Conservation (phyloP, 1,140 invertebrate genomes). For the Branchinecta lynchi region DNA sequence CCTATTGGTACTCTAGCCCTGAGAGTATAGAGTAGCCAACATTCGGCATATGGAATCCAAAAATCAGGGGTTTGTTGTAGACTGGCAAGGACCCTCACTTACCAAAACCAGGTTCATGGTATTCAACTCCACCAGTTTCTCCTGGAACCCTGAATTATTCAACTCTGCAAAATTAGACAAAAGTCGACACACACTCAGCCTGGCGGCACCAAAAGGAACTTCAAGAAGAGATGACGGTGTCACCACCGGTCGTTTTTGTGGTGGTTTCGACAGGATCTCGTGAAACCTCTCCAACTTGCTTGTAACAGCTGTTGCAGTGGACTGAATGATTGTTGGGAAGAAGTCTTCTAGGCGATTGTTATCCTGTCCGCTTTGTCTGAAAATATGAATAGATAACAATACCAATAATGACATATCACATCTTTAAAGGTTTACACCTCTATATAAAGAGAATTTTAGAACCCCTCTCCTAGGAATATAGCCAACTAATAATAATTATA, state of each 20-base stretch:
- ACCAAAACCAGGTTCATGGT: not conserved
- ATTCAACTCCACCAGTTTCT: not conserved
- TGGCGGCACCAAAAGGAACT: not conserved
- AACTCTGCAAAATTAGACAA: not conserved
- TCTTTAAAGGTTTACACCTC: too few species aligned
- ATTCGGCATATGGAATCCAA: too few species aligned
- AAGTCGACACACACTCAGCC: not conserved
- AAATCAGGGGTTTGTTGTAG: too few species aligned
- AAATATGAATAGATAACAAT: too few species aligned
- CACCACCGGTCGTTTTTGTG: not conserved
- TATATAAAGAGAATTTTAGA: too few species aligned
- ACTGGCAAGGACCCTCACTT: not conserved
- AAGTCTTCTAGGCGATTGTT: too few species aligned
- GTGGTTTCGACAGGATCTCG: not conserved
- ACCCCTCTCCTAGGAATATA: too few species aligned
- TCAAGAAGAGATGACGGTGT: not conserved
- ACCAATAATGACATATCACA: too few species aligned
- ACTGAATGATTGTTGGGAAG: not conserved
- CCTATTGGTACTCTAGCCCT: too few species aligned
- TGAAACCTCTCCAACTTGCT: not conserved
- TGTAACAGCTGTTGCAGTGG: not conserved
- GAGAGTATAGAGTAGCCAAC: too few species aligned
- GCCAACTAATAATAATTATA: too few species aligned
- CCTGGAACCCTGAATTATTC: not conserved
- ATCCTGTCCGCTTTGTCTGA: too few species aligned